phyloP scores from a whole-genome alignment of 2,888 invertebrate species.

The Mythimna vitellina region DNA sequence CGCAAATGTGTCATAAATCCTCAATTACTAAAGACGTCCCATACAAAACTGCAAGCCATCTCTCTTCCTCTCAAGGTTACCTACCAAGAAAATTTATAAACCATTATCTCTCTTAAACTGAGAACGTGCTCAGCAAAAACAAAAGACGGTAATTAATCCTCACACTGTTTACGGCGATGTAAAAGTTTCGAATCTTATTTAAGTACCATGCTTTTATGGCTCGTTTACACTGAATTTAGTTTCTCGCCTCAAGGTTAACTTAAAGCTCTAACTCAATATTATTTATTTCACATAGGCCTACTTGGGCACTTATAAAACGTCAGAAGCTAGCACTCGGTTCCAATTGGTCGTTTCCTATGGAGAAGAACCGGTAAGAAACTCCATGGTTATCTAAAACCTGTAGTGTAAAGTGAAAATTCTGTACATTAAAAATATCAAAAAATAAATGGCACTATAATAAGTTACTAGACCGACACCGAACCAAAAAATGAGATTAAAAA shows the following conservation, averaged over 20 bases:
- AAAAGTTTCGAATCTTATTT: slow-evolving; percentile 62
- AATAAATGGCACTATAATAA: too few species aligned
- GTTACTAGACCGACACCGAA: too few species aligned
- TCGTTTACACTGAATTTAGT: slow-evolving; percentile 9
- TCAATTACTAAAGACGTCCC: slow-evolving; percentile 2
- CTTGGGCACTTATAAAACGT: too few species aligned
- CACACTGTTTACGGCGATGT: slow-evolving; percentile 58
- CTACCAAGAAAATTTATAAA: slow-evolving; percentile 50
- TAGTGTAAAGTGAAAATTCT: too few species aligned
- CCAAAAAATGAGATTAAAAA: too few species aligned
- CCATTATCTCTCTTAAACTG: slow-evolving; percentile 51
- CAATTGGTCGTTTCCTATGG: too few species aligned
- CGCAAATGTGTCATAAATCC: slow-evolving; percentile 18
- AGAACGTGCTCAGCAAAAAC: slow-evolving; percentile 52
- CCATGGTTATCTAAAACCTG: too few species aligned
- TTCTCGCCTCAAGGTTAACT: neutral
- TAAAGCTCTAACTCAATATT: too few species aligned
- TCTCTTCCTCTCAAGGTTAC: slow-evolving; percentile 26
- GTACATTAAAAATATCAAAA: too few species aligned
- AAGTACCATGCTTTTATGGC: slow-evolving; percentile 46
- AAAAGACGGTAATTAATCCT: slow-evolving; percentile 62
- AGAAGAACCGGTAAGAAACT: too few species aligned
- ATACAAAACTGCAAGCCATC: slow-evolving; percentile 24
- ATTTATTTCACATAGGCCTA: too few species aligned
- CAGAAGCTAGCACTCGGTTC: too few species aligned